These are phyloP conservation scores for Tetheella fluctuosa DNA, from an alignment of 2,888 invertebrate genomes.

Conservation along the genomic window DNA sequence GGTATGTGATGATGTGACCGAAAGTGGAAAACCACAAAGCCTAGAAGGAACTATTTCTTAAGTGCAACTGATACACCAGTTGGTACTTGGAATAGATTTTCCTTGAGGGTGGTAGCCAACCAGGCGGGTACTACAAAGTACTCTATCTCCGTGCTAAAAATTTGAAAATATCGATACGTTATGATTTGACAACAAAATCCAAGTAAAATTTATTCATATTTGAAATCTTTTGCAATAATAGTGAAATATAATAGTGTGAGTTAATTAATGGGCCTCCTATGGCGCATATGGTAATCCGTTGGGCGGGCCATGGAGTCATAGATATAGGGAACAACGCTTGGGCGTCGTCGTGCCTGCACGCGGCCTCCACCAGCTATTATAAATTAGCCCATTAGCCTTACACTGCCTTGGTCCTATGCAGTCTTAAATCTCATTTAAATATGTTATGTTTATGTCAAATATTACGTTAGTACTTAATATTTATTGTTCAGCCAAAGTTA, in stretches of 20 bases:
- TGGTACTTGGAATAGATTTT: too few species aligned
- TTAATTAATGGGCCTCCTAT: conserved; percentile 56
- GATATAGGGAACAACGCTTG: conserved; percentile 67
- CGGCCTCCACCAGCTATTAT: conserved; percentile 16
- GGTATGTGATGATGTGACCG: too few species aligned
- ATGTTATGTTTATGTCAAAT: not conserved
- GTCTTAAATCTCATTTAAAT: conserved; percentile 6
- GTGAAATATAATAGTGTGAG: conserved; percentile 43
- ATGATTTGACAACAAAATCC: not conserved
- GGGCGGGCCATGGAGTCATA: conserved; percentile 57
- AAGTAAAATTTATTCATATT: not conserved
- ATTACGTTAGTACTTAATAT: not conserved
- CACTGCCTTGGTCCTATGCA: conserved; percentile 27
- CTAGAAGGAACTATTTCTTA: too few species aligned
- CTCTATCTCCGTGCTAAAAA: too few species aligned
- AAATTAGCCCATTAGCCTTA: conserved; percentile 25
- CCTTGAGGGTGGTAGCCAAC: too few species aligned
- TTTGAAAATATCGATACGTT: too few species aligned
- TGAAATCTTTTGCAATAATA: not conserved
- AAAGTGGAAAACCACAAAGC: too few species aligned
- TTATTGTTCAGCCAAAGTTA: not conserved
- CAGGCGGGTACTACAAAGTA: too few species aligned
- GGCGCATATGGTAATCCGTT: conserved; percentile 58
- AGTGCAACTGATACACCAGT: too few species aligned
- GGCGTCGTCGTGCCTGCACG: conserved; percentile 60